Evolutionary conservation across 1,140 invertebrate genomes (phyloP).

Genomic region (Megalopta genalis): DNA sequence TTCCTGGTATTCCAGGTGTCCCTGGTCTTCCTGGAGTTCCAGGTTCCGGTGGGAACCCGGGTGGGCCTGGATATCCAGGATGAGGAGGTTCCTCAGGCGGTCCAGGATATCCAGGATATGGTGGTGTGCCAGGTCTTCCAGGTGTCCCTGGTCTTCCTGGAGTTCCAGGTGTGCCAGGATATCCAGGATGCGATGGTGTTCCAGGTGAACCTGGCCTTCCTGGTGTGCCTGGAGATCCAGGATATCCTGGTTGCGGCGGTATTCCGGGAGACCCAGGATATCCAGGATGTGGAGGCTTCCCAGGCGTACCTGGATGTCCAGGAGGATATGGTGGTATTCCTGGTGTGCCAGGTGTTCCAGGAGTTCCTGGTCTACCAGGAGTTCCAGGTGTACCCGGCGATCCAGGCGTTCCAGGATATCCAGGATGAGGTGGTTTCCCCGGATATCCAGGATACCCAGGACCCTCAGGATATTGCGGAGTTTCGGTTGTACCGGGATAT

Average conservation of each 20-base stretch:
- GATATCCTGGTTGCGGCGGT: slow-evolving; percentile 31
- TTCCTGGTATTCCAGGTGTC: slow-evolving; percentile 8
- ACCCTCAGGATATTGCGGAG: too few species aligned
- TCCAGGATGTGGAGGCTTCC: background rate
- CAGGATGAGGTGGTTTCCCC: slow-evolving; percentile 49
- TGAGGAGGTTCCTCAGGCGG: background rate
- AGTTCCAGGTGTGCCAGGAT: background rate
- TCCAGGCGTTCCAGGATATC: slow-evolving; percentile 9
- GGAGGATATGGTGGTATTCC: slow-evolving; percentile 45
- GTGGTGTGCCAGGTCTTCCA: background rate
- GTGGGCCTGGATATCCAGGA: slow-evolving; percentile 6
- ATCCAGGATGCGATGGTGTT: slow-evolving; percentile 1
- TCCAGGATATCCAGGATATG: slow-evolving; percentile 1
- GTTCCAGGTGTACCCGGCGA: too few species aligned
- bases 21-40: slow-evolving; percentile 6
- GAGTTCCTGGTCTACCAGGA: background rate
- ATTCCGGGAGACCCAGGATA: background rate
- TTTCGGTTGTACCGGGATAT: slow-evolving; percentile 34
- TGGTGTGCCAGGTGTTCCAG: slow-evolving; percentile 51
- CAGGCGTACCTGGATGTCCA: background rate
- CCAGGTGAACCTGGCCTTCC: background rate
- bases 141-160: background rate
- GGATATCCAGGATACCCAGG: background rate
- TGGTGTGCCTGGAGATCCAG: slow-evolving; percentile 60
- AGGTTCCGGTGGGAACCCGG: too few species aligned